Conservation (phyloP, 2,888 invertebrate species). For the Parnassius smintheus region DNA sequence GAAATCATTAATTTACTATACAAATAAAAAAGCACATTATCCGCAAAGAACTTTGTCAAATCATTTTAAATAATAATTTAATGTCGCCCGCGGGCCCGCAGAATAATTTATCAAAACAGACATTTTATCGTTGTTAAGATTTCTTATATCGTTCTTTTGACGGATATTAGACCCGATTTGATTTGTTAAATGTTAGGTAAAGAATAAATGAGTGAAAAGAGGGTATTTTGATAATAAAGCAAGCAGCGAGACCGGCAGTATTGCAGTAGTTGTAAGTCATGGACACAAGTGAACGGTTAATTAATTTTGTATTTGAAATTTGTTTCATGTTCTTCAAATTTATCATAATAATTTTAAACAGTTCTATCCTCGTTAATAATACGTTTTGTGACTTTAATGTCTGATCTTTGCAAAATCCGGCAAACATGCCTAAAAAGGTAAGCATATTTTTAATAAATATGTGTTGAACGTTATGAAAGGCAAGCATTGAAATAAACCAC, state of each 20-base stretch:
- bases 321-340: not conserved
- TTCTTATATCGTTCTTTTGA: too few relatives aligned
- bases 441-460: not conserved
- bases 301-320: not conserved
- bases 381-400: not conserved
- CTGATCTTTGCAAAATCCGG: not conserved
- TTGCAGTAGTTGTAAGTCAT: not conserved
- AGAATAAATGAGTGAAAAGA: not conserved
- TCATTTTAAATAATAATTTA: too few relatives aligned
- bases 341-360: not conserved
- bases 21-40: too few relatives aligned
- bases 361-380: not conserved
- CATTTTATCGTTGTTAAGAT: too few relatives aligned
- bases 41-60: too few relatives aligned
- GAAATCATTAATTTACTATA: too few relatives aligned
- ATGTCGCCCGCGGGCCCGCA: too few relatives aligned
- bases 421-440: conserved; percentile 21
- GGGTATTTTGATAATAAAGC: not conserved
- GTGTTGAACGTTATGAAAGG: too few relatives aligned
- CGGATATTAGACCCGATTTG: not conserved
- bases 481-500: too few relatives aligned
- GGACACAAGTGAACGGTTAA: not conserved
- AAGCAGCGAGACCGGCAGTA: not conserved
- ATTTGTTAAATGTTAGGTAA: not conserved
- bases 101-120: too few relatives aligned